Evolutionary conservation across 1,140 invertebrate species (phyloP).

Genomic region (Microvelia longipes): DNA sequence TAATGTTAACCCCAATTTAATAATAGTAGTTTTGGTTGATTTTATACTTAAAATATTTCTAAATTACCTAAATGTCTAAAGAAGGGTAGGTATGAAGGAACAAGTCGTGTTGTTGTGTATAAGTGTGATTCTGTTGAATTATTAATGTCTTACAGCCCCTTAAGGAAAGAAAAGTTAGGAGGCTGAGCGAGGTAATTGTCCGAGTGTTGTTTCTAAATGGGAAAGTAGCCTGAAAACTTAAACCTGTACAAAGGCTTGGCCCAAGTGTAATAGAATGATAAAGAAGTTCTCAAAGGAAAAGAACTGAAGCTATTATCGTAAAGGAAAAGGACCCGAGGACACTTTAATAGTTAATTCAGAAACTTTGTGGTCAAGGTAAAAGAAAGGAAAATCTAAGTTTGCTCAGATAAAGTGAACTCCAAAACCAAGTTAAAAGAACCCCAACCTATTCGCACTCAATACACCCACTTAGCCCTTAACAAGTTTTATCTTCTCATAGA

Average conservation of each 20-base stretch:
- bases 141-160: neutral
- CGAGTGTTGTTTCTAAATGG: neutral
- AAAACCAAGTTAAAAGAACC: neutral
- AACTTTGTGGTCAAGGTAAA: neutral
- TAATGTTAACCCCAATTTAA: too few species aligned
- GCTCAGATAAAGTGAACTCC: neutral
- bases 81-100: too few species aligned
- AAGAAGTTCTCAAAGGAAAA: neutral
- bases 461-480: neutral
- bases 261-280: neutral
- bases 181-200: neutral
- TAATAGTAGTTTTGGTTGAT: too few species aligned
- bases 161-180: neutral
- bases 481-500: neutral
- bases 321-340: neutral
- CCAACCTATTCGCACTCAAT: neutral
- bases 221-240: neutral
- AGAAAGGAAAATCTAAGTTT: neutral
- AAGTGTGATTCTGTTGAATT: neutral
- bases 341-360: neutral
- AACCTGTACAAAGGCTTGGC: neutral
- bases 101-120: too few species aligned
- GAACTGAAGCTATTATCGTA: neutral
- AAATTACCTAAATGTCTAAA: too few species aligned
- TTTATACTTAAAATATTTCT: too few species aligned